Evolutionary conservation across 2,113 vertebrate genomes (phyloP).

Genomic region (Chroicocephalus ridibundus): DNA sequence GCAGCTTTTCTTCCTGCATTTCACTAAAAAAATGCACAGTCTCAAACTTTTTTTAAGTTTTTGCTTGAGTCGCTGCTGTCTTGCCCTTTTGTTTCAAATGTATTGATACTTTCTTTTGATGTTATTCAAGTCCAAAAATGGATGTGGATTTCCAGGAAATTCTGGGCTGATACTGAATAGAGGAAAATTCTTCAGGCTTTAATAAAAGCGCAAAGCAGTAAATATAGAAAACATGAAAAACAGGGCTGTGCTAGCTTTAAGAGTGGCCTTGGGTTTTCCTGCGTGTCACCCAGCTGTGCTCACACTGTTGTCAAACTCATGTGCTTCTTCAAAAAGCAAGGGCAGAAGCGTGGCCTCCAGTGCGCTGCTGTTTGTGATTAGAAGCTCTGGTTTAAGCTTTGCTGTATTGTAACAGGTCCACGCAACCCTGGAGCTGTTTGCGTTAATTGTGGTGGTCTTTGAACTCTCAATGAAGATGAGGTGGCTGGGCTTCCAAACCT

Average conservation of each 20-base stretch:
- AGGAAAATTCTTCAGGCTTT: neutral
- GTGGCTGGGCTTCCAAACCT: slow-evolving; percentile 94
- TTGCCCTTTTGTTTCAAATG: neutral
- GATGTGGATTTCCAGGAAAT: neutral
- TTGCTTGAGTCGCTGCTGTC: neutral
- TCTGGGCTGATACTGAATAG: neutral
- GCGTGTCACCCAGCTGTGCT: neutral
- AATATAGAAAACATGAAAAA: neutral
- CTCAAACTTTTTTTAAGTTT: neutral
- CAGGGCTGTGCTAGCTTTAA: neutral
- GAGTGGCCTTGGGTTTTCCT: neutral
- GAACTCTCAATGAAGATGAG: slow-evolving; percentile 96
- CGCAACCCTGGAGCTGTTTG: slow-evolving; percentile 92
- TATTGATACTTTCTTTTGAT: neutral
- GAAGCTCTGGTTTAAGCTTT: neutral
- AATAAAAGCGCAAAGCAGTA: neutral
- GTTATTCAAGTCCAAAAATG: neutral
- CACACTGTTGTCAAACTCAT: neutral
- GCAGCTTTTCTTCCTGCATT: neutral
- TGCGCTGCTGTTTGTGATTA: neutral
- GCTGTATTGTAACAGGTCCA: slow-evolving; percentile 82
- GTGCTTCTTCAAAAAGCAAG: neutral
- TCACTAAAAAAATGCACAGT: neutral
- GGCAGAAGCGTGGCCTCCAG: neutral
- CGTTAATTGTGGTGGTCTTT: slow-evolving; percentile 90